A percentile compares a stretch with the other conserved stretches of the same genome.
These are phyloP conservation scores for Cordilura impudica DNA, from an alignment of 2,888 invertebrate genomes.

Conservation along the genomic window DNA sequence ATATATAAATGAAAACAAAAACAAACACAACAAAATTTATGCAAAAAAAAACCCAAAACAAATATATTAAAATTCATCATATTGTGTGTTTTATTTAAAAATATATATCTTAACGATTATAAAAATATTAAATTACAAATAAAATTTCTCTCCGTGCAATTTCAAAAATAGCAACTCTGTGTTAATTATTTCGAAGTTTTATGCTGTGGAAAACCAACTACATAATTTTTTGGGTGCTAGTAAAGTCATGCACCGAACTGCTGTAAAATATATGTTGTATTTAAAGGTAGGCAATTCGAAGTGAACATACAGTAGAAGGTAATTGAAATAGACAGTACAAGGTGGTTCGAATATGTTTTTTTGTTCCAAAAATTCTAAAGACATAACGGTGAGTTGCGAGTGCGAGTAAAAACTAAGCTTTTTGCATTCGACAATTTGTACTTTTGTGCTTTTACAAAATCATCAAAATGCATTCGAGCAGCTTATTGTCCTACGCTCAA, in stretches of 20 bases:
- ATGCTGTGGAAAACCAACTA: not conserved
- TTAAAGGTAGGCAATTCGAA: too few relatives aligned
- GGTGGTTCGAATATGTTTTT: constrained; percentile 8
- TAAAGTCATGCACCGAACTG: not conserved
- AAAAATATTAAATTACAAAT: constrained; percentile 47
- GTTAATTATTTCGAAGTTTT: constrained; percentile 19
- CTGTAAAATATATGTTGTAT: not conserved
- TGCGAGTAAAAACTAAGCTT: too few relatives aligned
- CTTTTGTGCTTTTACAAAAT: too few relatives aligned
- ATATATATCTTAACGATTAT: constrained; percentile 37
- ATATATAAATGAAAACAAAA: constrained; percentile 28
- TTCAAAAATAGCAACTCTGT: constrained; percentile 46
- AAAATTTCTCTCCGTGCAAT: constrained; percentile 63
- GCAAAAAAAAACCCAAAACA: constrained; percentile 29
- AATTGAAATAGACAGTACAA: too few relatives aligned
- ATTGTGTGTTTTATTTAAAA: constrained; percentile 57
- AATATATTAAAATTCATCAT: constrained; percentile 56
- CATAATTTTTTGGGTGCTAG: not conserved
- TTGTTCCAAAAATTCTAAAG: too few relatives aligned
- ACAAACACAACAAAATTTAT: constrained; percentile 15
- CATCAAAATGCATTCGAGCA: too few relatives aligned
- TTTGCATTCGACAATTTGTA: too few relatives aligned
- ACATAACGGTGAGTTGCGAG: too few relatives aligned
- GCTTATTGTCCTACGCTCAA: too few relatives aligned
- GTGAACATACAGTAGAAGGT: not conserved